Evolutionary conservation across 2,888 invertebrate species (phyloP), one percentile per base, ranked within the genome.

Genomic region (Pegoplata infirma): DNA sequence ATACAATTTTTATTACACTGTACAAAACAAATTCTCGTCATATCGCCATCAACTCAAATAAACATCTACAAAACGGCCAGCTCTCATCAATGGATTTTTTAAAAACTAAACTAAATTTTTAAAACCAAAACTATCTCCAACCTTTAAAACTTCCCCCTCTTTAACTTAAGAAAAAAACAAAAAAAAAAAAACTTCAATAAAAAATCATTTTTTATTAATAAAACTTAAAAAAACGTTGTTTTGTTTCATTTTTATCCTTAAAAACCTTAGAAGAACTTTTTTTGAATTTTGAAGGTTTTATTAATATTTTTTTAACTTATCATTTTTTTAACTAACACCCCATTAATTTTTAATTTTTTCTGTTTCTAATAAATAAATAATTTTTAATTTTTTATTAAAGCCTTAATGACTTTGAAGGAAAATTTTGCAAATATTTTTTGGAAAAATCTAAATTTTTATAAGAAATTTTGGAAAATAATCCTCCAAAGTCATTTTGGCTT

Each of bases 231-330:
- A 80, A 76, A 36, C 17, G 47, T 67, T 67, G 64, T 63, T 76
- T 76, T 81, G 80, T 83, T 82, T 78, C 82, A 82, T 83, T 80
- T 79, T 17, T 12, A n/a, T n/a, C n/a, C n/a, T 58, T 21, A 69
- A 51, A 61, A 61, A 81, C 72, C 64, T 44, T 25, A 14, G 63
- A 63, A 32, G 28, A 25, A 7, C 21, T 23, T 23, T 68, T 74
- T 77, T 78, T 64, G 67, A 68, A 64, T 66, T 68, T 78, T 73
- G 63, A 61, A 73, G 32, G 51, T 56, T 56, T 40, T 44, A n/a
- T 61, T 47, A 32, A 40, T 36, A 21, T 51, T 51, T 49, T 63
- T 19, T 63, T 10, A 36, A n/a, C n/a, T 44, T 49, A 12, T 64
- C 10, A 10, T 49, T 49, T 16, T 14, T 63, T 51, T 23, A 36